Evolutionary conservation across 2,113 vertebrate species (phyloP).

Genomic region (Urocolius indicus): DNA sequence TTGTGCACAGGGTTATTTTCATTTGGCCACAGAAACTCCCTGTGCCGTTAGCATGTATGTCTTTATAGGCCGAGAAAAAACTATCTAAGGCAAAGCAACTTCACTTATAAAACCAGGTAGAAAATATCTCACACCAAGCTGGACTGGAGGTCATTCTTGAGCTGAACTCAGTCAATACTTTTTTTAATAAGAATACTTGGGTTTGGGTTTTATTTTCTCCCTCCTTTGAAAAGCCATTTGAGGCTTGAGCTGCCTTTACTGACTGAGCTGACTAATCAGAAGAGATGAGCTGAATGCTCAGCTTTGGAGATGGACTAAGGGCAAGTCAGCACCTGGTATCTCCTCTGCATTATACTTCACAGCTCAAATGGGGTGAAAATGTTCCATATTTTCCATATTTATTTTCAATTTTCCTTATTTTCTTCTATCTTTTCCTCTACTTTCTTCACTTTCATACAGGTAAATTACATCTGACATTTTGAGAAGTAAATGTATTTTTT

Average conservation of each 20-base stretch:
- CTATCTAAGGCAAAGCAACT: not conserved
- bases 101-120: not conserved
- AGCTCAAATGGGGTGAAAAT: not conserved
- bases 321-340: not conserved
- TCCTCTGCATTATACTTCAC: not conserved
- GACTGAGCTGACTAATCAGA: not conserved
- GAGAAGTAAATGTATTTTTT: not conserved
- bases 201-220: not conserved
- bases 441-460: not conserved
- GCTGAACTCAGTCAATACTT: not conserved
- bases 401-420: not conserved
- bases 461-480: not conserved
- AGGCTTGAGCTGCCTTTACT: not conserved
- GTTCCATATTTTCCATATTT: not conserved
- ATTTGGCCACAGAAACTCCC: slow-evolving; percentile 41
- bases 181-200: not conserved
- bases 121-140: not conserved
- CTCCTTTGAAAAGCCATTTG: not conserved
- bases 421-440: not conserved
- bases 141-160: not conserved
- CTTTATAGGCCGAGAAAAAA: not conserved
- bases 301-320: not conserved
- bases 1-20: slow-evolving; percentile 29
- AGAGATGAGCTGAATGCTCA: not conserved
- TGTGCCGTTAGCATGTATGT: not conserved